Percentiles rank a stretch among this genome's conserved stretches.
Evolutionary conservation across 2,797 vertebrate genomes (phyloP).

Genomic region (Fistularia tabacaria): DNA sequence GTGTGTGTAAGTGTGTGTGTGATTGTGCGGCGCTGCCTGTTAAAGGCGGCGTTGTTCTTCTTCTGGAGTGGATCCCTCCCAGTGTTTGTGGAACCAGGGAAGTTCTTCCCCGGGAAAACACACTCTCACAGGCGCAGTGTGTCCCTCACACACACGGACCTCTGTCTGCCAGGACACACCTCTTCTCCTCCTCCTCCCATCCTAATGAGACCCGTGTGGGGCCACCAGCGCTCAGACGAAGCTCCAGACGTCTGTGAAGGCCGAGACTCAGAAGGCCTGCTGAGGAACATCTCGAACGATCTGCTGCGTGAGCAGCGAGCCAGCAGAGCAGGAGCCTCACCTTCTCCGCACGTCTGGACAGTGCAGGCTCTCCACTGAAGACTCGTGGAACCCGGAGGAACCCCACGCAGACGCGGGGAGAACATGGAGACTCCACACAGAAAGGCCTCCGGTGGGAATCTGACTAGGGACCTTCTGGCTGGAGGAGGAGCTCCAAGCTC

Average conservation of each 20-base stretch:
- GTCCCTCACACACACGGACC: conserved; percentile 62
- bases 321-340: no score
- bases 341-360: no score
- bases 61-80: conserved; percentile 55
- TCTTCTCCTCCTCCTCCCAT: conserved; percentile 15
- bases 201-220: conserved; percentile 62
- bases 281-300: no score
- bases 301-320: no score
- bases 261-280: background rate
- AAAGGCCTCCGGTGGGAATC: no score
- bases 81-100: conserved; percentile 68
- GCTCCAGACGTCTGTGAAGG: background rate
- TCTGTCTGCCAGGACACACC: conserved; percentile 32
- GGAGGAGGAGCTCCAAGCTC: no score
- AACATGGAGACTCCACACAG: no score
- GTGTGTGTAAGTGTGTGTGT: conserved; percentile 4
- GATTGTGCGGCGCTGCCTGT: conserved; percentile 2
- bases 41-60: conserved; percentile 58
- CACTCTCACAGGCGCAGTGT: conserved; percentile 51
- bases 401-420: no score
- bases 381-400: no score
- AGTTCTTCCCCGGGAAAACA: conserved; percentile 61
- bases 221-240: conserved; percentile 33
- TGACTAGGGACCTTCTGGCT: no score
- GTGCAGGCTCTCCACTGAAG: no score